phyloP scores from a whole-genome alignment of 1,140 invertebrate species.

The Hyles vespertilio region DNA sequence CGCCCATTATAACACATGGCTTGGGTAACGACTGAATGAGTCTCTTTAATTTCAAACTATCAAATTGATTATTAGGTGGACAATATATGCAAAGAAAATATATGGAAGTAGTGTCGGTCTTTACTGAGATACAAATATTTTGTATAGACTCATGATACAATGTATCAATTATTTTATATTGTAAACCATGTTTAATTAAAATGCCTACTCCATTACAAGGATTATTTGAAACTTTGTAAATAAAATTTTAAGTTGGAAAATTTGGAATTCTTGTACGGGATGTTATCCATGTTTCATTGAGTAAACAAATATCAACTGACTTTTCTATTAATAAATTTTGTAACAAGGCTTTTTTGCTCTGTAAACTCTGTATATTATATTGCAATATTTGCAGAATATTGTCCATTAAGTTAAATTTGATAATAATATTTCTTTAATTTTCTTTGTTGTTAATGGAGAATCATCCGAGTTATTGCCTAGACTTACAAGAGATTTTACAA shows the following conservation, averaged over 20 bases:
- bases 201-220: conserved; percentile 10
- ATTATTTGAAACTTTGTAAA: conserved; percentile 10
- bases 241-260: conserved; percentile 14
- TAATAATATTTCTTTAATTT: neutral
- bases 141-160: conserved; percentile 17
- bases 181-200: conserved; percentile 11
- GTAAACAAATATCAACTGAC: conserved; percentile 9
- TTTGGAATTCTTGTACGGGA: conserved; percentile 3
- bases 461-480: conserved; percentile 1
- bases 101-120: conserved; percentile 5
- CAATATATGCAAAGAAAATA: conserved; percentile 13
- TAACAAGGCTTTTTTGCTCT: conserved; percentile 2
- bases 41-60: conserved; percentile 9
- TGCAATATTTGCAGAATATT: neutral
- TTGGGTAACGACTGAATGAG: conserved; percentile 6
- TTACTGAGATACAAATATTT: conserved; percentile 11
- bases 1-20: conserved; percentile 7
- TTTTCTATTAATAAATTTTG: conserved; percentile 7
- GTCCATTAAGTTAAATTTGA: neutral
- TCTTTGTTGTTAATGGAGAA: neutral
- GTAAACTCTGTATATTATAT: neutral
- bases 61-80: conserved; percentile 12
- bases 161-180: conserved; percentile 11
- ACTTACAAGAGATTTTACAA: neutral
- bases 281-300: conserved; percentile 5